Evolutionary conservation across 2,797 vertebrate genomes (phyloP).

Genomic region (Spea hammondii): DNA sequence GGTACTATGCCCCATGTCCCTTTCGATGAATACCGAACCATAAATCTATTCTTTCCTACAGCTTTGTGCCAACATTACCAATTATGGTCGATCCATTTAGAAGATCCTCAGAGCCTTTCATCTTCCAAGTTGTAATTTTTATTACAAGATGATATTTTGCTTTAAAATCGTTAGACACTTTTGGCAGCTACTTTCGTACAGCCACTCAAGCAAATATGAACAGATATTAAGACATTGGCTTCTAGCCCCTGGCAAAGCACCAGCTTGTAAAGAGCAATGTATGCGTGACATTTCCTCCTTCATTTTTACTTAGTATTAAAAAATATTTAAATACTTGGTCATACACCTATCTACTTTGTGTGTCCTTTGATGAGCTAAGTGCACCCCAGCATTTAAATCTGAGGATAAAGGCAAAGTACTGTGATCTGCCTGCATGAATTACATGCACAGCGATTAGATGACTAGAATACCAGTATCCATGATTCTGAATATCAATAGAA

Average conservation of each 20-base stretch:
- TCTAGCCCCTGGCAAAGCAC: slow-evolving; percentile 7
- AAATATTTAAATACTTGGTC: slow-evolving; percentile 22
- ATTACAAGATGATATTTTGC: slow-evolving; percentile 31
- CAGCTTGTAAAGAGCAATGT: slow-evolving; percentile 42
- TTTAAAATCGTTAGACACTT: slow-evolving; percentile 26
- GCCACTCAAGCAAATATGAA: slow-evolving; percentile 22
- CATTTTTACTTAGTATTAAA: slow-evolving; percentile 18
- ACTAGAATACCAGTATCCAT: background rate
- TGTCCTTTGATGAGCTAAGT: slow-evolving; percentile 17
- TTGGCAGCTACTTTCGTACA: slow-evolving; percentile 14
- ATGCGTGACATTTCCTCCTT: slow-evolving; percentile 16
- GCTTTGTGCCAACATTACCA: slow-evolving; percentile 10
- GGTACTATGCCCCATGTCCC: too few relatives aligned
- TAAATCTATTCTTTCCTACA: slow-evolving; percentile 13
- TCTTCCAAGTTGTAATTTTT: slow-evolving; percentile 29
- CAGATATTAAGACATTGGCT: slow-evolving; percentile 16
- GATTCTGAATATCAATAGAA: too few relatives aligned
- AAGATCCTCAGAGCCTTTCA: slow-evolving; percentile 7
- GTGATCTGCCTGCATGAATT: slow-evolving; percentile 16
- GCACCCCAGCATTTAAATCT: slow-evolving; percentile 15
- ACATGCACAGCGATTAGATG: background rate
- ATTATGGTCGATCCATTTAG: background rate
- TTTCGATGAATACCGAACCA: background rate
- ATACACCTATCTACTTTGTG: slow-evolving; percentile 9
- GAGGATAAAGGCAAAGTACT: slow-evolving; percentile 1